Evolutionary conservation across 2,888 invertebrate species (phyloP), one percentile per base, ranked within the genome.

Genomic region (Callimorpha dominula): DNA sequence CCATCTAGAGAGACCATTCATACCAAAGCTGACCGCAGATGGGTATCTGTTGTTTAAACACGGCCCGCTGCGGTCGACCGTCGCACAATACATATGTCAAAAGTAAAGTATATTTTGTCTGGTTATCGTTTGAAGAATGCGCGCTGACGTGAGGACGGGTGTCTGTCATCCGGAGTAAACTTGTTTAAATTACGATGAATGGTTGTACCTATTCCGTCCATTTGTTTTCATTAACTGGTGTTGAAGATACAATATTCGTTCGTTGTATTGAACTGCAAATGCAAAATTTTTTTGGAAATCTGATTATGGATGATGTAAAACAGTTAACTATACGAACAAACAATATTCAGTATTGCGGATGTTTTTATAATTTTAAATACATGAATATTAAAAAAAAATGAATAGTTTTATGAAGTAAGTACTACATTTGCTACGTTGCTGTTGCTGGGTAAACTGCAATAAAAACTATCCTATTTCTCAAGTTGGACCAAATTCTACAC

Each of bases 61-160:
- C 73, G 68, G 74, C 42, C 73, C 73, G 70, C 71, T 72, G 75
- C 73, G 74, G 73, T 73, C 73, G 71, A 60, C 65, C 68, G 68
- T 71, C 76, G 52, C 68, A 73, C 73, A 72, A 78, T 68, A 31
- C 31, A 31, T 31, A 70, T 77, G 78, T 76, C 77, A 75, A 72
- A 75, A 71, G 60, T 74, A 72, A 82, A 86, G 79, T 79, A 83
- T 85, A 84, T 85, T 83, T 83, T 79, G 85, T 84, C 80, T 79
- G 82, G 81, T 84, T 84, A 81, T 82, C 73, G 78, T 81, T 83
- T 82, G 79, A 82, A 77, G 83, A 83, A 79, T 81, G 81, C 75
- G 76, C 74, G 72, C 68, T 81, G 84, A 84, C 77, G 78, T 79
- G 83, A 77, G 76, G 80, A 83, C 75, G 76, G 68, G 40, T 62